These are phyloP conservation scores for Sympetrum striolatum DNA, from an alignment of 2,888 invertebrate species.

Conservation along the genomic window DNA sequence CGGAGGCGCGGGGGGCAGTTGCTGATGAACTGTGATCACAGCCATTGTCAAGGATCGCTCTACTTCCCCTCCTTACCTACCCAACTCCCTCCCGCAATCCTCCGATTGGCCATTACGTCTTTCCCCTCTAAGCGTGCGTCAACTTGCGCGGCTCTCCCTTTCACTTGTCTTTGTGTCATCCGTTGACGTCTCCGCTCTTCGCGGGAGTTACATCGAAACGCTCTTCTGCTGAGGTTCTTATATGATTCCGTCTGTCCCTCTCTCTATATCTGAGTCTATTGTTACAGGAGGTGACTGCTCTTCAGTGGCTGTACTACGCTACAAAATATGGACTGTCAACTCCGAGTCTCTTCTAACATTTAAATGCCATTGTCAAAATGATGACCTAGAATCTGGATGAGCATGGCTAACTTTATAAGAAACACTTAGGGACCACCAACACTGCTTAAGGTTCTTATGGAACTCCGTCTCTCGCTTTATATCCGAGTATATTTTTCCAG, in stretches of 20 bases:
- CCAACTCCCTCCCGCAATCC: neutral
- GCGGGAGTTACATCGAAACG: neutral
- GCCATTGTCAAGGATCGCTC: conserved; percentile 35
- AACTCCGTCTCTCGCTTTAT: too few relatives aligned
- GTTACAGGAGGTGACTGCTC: neutral
- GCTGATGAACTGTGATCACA: conserved; percentile 40
- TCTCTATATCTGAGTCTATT: neutral
- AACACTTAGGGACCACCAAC: too few relatives aligned
- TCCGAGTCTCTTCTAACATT: too few relatives aligned
- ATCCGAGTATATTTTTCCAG: too few relatives aligned
- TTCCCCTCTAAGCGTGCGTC: neutral
- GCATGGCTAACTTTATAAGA: too few relatives aligned
- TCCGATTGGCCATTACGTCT: conserved; percentile 34
- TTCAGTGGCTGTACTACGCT: neutral
- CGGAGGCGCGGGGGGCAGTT: conserved; percentile 24
- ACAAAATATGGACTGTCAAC: too few relatives aligned
- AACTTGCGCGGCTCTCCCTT: neutral
- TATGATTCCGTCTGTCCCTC: neutral
- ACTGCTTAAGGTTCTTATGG: too few relatives aligned
- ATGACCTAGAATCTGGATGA: too few relatives aligned
- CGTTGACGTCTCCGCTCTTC: neutral
- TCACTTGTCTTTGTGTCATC: neutral
- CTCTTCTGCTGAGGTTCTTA: neutral
- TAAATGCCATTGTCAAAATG: too few relatives aligned
- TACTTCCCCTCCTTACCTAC: neutral